These are phyloP conservation scores for Schizaphis graminum DNA, from an alignment of 2,888 invertebrate genomes.

Conservation along the genomic window DNA sequence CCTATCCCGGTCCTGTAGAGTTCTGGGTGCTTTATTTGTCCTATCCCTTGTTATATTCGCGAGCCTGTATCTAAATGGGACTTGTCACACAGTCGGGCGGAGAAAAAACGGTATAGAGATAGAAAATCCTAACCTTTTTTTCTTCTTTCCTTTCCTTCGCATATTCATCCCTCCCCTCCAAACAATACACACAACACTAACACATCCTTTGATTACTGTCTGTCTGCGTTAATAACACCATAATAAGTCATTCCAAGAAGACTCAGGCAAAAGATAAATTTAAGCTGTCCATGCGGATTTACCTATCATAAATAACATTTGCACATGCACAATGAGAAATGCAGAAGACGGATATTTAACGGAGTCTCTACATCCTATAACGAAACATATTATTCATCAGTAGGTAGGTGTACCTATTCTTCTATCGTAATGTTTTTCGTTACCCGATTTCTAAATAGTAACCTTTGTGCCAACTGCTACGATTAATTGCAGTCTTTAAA, in stretches of 20 bases:
- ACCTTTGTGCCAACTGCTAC: neutral
- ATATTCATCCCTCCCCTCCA: neutral
- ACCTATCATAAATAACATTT: conserved; percentile 61
- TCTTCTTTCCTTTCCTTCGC: neutral
- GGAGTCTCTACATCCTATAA: neutral
- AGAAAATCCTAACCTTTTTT: conserved; percentile 52
- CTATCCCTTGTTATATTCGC: conserved; percentile 43
- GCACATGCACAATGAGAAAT: conserved; percentile 34
- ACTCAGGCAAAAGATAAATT: conserved; percentile 47
- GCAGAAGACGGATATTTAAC: conserved; percentile 38
- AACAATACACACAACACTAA: neutral
- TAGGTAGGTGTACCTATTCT: conserved; percentile 15
- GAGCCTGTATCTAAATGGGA: conserved; percentile 52
- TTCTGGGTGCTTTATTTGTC: conserved; percentile 37
- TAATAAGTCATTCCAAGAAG: conserved; percentile 51
- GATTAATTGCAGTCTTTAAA: conserved; percentile 17
- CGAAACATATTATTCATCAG: conserved; percentile 40
- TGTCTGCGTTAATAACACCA: conserved; percentile 55
- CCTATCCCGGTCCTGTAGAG: neutral
- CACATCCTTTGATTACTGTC: conserved; percentile 53
- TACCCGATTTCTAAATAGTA: neutral
- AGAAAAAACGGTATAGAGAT: neutral
- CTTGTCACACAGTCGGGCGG: conserved; percentile 51
- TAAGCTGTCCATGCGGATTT: conserved; percentile 53
- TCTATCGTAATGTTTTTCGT: conserved; percentile 17